A percentile compares a stretch with the other conserved stretches of the same genome.
Evolutionary conservation across 2,113 vertebrate species (phyloP).

Genomic region (Heterotilapia buettikoferi): DNA sequence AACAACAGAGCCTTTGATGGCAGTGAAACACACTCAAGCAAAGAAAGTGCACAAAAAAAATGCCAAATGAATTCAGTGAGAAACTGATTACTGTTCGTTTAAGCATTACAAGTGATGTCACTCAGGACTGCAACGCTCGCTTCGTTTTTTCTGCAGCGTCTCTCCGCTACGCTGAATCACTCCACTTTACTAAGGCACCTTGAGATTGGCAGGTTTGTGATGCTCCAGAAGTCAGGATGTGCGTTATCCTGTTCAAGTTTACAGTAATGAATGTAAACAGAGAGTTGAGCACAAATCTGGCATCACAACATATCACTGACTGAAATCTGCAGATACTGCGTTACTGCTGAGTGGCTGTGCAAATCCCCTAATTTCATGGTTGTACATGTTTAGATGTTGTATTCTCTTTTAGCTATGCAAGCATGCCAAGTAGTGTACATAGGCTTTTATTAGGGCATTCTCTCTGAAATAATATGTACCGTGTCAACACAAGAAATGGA

Average conservation of each 20-base stretch:
- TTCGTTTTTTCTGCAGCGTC: neutral
- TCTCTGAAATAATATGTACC: neutral
- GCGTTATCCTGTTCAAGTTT: neutral
- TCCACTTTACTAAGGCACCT: accelerated
- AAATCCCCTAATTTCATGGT: neutral
- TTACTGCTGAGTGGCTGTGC: neutral
- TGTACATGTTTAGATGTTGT: neutral
- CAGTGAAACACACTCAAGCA: neutral
- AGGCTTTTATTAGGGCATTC: neutral
- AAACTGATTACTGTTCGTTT: neutral
- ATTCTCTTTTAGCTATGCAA: neutral
- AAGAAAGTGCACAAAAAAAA: accelerated
- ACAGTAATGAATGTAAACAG: neutral
- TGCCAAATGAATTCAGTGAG: neutral
- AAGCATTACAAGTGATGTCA: neutral
- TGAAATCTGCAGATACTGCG: neutral
- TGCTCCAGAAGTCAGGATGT: neutral
- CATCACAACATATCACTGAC: neutral
- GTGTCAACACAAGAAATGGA: neutral
- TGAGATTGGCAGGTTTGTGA: neutral
- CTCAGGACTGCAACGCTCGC: neutral
- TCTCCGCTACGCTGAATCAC: accelerated
- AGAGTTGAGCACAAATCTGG: neutral
- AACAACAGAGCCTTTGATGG: neutral
- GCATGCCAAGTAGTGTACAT: neutral